phyloP scores from a whole-genome alignment of 2,888 invertebrate species.

The Dione vanillae region DNA sequence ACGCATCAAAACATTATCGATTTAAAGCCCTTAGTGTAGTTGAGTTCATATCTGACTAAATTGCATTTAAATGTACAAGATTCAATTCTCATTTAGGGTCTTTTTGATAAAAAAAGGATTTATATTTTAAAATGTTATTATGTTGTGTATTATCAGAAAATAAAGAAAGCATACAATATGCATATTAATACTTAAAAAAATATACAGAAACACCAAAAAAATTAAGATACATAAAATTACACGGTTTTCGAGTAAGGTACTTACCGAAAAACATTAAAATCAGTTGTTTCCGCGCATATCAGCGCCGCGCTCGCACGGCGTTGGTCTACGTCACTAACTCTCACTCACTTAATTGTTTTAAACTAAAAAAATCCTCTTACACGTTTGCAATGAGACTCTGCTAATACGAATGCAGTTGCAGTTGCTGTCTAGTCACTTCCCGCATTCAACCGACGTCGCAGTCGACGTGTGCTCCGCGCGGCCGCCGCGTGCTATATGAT shows the following conservation, averaged over 20 bases:
- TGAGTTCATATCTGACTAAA: background rate
- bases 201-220: background rate
- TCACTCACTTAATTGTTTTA: constrained; percentile 59
- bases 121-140: too few species aligned
- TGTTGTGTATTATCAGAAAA: too few species aligned
- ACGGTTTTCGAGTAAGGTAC: constrained; percentile 42
- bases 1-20: constrained; percentile 29
- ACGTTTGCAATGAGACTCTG: constrained; percentile 48
- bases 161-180: too few species aligned
- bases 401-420: constrained; percentile 23
- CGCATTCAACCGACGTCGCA: background rate
- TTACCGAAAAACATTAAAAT: constrained; percentile 55
- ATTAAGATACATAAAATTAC: background rate
- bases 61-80: background rate
- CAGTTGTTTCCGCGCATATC: constrained; percentile 52
- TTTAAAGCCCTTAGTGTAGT: background rate
- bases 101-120: too few species aligned
- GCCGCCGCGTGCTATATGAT: constrained; percentile 56
- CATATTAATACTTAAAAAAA: too few species aligned
- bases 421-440: background rate
- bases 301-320: constrained; percentile 53
- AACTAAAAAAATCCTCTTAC: constrained; percentile 49
- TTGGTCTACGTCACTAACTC: constrained; percentile 54
- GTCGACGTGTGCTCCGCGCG: constrained; percentile 42
- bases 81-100: background rate